Conservation (phyloP, 2,888 invertebrate genomes). For the Mythimna pallens region DNA sequence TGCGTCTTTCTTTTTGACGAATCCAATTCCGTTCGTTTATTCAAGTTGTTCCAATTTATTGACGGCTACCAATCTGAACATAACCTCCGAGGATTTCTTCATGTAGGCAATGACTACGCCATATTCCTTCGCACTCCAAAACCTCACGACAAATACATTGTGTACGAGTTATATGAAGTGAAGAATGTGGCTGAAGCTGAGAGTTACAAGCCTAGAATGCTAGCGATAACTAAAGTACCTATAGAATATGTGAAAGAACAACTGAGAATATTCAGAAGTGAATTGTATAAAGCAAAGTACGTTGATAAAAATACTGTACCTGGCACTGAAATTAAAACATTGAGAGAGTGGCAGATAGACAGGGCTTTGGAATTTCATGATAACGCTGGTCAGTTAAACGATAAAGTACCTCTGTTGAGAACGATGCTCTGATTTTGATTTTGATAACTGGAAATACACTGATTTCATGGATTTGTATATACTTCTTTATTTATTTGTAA, state of each 20-base stretch:
- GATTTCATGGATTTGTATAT: background rate
- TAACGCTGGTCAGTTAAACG: slow-evolving; percentile 61
- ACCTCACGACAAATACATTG: slow-evolving; percentile 78
- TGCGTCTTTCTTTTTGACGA: slow-evolving; percentile 56
- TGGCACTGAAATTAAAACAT: slow-evolving; percentile 80
- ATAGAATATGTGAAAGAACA: slow-evolving; percentile 82
- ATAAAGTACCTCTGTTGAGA: slow-evolving; percentile 72
- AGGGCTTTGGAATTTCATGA: slow-evolving; percentile 69
- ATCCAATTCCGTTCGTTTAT: slow-evolving; percentile 76
- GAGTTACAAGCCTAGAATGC: slow-evolving; percentile 74
- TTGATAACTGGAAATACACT: background rate
- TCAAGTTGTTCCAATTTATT: slow-evolving; percentile 82
- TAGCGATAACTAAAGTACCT: slow-evolving; percentile 83
- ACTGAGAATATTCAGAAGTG: slow-evolving; percentile 74
- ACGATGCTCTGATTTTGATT: slow-evolving; percentile 66
- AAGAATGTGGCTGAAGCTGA: slow-evolving; percentile 74
- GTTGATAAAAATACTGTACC: slow-evolving; percentile 78
- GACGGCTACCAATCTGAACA: slow-evolving; percentile 82
- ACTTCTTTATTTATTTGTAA: too few relatives aligned
- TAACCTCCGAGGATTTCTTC: slow-evolving; percentile 78
- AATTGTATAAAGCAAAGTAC: slow-evolving; percentile 81
- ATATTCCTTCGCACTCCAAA: slow-evolving; percentile 78
- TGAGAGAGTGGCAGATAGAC: slow-evolving; percentile 86
- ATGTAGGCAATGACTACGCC: slow-evolving; percentile 83
- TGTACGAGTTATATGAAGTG: slow-evolving; percentile 83